A percentile compares a stretch with the other conserved stretches of the same genome.
These are phyloP conservation scores for Drosophila biarmipes DNA, from an alignment of 1,140 invertebrate genomes.

Conservation along the genomic window DNA sequence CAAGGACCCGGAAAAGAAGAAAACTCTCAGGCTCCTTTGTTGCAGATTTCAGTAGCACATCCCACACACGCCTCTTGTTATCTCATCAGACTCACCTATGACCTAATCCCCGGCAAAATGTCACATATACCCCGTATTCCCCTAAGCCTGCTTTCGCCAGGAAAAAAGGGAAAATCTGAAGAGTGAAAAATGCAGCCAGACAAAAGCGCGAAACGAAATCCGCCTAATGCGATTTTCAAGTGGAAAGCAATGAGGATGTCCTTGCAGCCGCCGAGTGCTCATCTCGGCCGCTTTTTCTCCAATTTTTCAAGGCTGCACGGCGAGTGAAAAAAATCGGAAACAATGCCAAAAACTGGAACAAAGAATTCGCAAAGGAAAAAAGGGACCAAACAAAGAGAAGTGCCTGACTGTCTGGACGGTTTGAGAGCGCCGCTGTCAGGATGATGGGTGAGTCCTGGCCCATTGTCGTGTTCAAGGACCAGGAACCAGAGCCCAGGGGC, in stretches of 20 bases:
- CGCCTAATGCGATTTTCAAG: slow-evolving; percentile 79
- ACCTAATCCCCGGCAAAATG: slow-evolving; percentile 59
- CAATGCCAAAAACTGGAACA: slow-evolving; percentile 69
- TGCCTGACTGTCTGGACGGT: slow-evolving; percentile 69
- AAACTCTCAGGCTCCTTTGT: slow-evolving; percentile 3
- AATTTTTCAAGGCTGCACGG: slow-evolving; percentile 66
- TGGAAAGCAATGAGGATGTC: slow-evolving; percentile 64
- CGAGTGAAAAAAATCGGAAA: slow-evolving; percentile 38
- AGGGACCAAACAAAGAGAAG: slow-evolving; percentile 52
- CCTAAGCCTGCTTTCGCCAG: slow-evolving; percentile 14
- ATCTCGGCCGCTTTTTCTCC: slow-evolving; percentile 21
- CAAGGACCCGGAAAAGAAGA: background rate
- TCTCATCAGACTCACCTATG: slow-evolving; percentile 47
- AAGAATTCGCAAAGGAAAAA: slow-evolving; percentile 42
- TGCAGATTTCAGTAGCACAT: slow-evolving; percentile 18
- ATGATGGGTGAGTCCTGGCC: slow-evolving; percentile 33
- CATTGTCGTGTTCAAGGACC: slow-evolving; percentile 70
- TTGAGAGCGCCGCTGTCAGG: slow-evolving; percentile 48
- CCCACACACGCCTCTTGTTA: slow-evolving; percentile 41
- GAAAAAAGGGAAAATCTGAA: slow-evolving; percentile 27
- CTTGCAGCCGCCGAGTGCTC: slow-evolving; percentile 26
- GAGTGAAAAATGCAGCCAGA: slow-evolving; percentile 45
- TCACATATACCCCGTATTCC: slow-evolving; percentile 37
- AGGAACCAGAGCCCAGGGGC: background rate
- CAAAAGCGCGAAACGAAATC: slow-evolving; percentile 58